These are phyloP conservation scores for Heliconius eleuchia DNA, from an alignment of 1,140 invertebrate genomes.

Conservation along the genomic window DNA sequence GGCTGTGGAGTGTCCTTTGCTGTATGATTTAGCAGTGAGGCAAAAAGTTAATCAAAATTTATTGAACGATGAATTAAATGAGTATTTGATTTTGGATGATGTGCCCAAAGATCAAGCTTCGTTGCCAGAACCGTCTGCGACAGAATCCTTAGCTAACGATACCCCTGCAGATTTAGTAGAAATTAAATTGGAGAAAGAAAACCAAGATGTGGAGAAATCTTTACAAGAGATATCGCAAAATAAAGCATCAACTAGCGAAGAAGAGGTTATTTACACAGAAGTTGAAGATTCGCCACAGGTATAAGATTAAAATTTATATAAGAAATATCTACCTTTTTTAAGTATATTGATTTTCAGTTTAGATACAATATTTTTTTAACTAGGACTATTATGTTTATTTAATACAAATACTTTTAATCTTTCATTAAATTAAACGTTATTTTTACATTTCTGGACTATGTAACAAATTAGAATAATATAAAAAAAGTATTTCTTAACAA, in stretches of 20 bases:
- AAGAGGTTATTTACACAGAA: constrained; percentile 87
- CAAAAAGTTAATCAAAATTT: constrained; percentile 46
- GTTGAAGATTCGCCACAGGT: constrained; percentile 79
- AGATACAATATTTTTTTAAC: no score
- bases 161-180: constrained; percentile 22
- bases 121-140: constrained; percentile 57
- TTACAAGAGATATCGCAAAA: constrained; percentile 63
- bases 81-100: constrained; percentile 68
- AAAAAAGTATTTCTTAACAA: no score
- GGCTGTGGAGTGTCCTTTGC: constrained; percentile 42
- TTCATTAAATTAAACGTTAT: not conserved
- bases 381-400: no score
- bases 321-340: not conserved
- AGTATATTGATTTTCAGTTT: no score
- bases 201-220: not conserved
- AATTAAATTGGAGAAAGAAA: constrained; percentile 20
- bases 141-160: constrained; percentile 48
- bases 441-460: not conserved
- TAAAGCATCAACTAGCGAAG: constrained; percentile 85
- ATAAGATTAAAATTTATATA: constrained; percentile 28
- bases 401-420: not conserved
- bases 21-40: constrained; percentile 44
- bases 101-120: constrained; percentile 57
- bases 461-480: no score
- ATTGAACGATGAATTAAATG: constrained; percentile 56